phyloP scores from a whole-genome alignment of 2,113 vertebrate species.

The Anguilla rostrata region DNA sequence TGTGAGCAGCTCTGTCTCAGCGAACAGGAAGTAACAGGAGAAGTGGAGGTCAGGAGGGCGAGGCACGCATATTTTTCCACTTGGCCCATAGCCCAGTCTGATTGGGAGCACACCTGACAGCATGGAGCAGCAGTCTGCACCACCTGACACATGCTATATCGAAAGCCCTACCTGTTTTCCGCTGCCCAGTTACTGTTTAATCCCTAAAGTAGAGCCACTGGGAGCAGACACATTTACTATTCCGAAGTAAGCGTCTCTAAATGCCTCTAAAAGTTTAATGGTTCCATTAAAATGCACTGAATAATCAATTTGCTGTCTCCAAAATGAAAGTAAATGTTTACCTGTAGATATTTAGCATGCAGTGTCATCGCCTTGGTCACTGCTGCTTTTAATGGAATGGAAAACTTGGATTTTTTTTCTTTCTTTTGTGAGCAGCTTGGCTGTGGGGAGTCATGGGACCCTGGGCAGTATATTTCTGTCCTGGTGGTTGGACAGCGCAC shows the following conservation, averaged over 20 bases:
- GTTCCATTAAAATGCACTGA: slow-evolving; percentile 26
- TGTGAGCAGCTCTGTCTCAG: slow-evolving; percentile 27
- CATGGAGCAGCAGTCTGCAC: neutral
- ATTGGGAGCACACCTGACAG: slow-evolving; percentile 8
- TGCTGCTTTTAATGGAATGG: neutral
- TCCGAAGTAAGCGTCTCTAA: neutral
- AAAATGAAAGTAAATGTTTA: slow-evolving; percentile 12
- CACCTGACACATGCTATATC: neutral
- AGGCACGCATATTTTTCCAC: slow-evolving; percentile 62
- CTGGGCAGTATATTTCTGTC: neutral
- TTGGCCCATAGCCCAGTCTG: slow-evolving; percentile 40
- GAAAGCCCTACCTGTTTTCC: neutral
- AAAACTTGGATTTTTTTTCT: neutral
- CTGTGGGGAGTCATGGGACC: neutral
- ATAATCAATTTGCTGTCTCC: slow-evolving; percentile 36
- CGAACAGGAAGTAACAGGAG: slow-evolving; percentile 47
- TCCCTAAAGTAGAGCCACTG: neutral
- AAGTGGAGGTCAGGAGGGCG: slow-evolving; percentile 47
- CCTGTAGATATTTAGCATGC: neutral
- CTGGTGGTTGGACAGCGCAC: neutral
- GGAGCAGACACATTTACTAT: neutral
- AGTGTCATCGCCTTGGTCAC: neutral
- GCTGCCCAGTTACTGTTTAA: neutral
- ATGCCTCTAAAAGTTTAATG: slow-evolving; percentile 6
- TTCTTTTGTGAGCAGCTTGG: neutral